Evolutionary conservation across 2,888 invertebrate species (phyloP), one percentile per base, ranked within the genome.

Genomic region (Limnephilus auricula): DNA sequence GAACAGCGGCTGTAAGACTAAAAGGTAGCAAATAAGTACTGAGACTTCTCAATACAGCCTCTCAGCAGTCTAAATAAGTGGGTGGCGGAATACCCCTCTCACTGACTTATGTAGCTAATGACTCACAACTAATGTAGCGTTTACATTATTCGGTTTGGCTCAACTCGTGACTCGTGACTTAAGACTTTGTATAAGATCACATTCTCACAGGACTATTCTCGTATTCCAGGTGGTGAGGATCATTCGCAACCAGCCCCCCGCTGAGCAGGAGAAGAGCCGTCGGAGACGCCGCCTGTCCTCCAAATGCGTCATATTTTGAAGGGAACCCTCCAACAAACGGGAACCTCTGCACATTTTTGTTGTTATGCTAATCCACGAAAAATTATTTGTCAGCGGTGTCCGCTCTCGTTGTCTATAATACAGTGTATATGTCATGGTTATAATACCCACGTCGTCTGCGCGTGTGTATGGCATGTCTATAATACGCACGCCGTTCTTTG

Each of bases 191-290:
- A 12, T 40, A 40, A 40, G 12, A 40, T 12, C 40, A 65, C 65
- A 65, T 65, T 65, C 65, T 65, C 65, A 65, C 5, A 5, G 50
- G 18, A 18, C 13, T 18, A 2, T 65, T 65, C 9, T 65, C 65
- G 9, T n/a, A 6, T 93, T 93, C 0, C 95, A 98, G 98, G 96
- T 98, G 94, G 98, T 98, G 92, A 97, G 98, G 93, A 97, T 98
- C 93, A 97, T 98, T 94, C 96, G 98, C 94, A 97, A 97, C 94
- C 97, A 98, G 94, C 98, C 98, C 92, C 97, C 97, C 92, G 96
- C 97, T 79, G 97, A 97, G 92, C 95, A 96, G 93, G 96, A 96
- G 90, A 97, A 97, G 94, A 96, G 96, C 93, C 96, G 97, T 80
- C 96, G 97, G 93, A 97, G 97, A 93, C 95, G 96, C 93, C 95